Evolutionary conservation across 2,888 invertebrate species (phyloP).

Genomic region (Eristalis intricaria): DNA sequence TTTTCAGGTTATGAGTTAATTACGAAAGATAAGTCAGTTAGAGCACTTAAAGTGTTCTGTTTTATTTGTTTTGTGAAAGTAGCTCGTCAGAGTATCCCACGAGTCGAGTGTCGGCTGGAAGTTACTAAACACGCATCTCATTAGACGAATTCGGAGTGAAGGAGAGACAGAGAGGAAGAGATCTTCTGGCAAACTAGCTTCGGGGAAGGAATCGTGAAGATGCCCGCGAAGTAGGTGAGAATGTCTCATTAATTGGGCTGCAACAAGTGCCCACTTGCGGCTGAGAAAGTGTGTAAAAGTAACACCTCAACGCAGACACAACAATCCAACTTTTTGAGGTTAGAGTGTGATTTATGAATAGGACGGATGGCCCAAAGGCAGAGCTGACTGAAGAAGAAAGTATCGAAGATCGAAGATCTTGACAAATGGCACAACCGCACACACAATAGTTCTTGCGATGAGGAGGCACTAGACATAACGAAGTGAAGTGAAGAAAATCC

Average conservation of each 20-base stretch:
- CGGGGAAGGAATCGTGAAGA: background rate
- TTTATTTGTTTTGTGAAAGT: slow-evolving; percentile 34
- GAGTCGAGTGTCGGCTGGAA: slow-evolving; percentile 9
- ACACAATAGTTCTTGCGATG: too few species aligned
- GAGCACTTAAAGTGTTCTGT: slow-evolving; percentile 15
- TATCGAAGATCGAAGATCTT: background rate
- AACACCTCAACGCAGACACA: background rate
- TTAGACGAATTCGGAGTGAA: background rate
- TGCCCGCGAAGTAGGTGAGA: background rate
- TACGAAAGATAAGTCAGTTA: slow-evolving; percentile 42
- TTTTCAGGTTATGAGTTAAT: slow-evolving; percentile 39
- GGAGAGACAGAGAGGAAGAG: background rate
- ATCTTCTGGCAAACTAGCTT: background rate
- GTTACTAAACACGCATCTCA: background rate
- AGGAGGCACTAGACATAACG: too few species aligned
- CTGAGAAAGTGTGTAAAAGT: slow-evolving; percentile 1
- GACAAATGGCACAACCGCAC: background rate
- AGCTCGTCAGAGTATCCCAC: slow-evolving; percentile 33
- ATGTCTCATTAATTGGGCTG: slow-evolving; percentile 7
- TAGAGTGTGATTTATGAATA: background rate
- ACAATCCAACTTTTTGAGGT: background rate
- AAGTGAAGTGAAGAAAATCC: too few species aligned
- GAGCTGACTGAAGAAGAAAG: background rate
- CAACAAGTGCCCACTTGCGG: background rate
- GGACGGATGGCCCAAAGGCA: background rate